Evolutionary conservation across 2,797 vertebrate genomes (phyloP).

Genomic region (Neopelma chrysocephalum): DNA sequence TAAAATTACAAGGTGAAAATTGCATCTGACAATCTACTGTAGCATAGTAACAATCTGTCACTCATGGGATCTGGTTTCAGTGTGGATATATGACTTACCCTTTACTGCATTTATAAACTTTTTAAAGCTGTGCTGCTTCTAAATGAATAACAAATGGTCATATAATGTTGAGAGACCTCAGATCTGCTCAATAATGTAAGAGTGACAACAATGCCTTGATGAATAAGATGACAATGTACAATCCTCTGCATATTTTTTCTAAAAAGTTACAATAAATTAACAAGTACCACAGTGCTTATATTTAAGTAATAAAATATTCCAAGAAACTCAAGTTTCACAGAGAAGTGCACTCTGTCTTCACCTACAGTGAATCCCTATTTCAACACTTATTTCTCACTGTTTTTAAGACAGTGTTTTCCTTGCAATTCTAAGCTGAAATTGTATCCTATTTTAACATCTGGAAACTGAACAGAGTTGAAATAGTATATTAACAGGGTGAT

Average conservation of each 20-base stretch:
- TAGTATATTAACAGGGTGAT: not conserved
- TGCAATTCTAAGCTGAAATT: not conserved
- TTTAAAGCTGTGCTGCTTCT: conserved; percentile 2
- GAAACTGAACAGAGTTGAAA: not conserved
- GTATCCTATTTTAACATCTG: not conserved
- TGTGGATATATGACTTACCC: not conserved
- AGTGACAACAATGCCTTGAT: not conserved
- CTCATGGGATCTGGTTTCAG: not conserved
- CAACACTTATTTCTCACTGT: not conserved
- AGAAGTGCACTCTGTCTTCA: not conserved
- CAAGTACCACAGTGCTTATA: not conserved
- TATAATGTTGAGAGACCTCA: not conserved
- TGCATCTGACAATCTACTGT: not conserved
- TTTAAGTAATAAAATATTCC: not conserved
- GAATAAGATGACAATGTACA: not conserved
- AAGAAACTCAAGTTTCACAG: not conserved
- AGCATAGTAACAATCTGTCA: not conserved
- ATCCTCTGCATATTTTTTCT: not conserved
- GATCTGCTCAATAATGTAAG: not conserved
- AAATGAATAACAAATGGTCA: conserved; percentile 27
- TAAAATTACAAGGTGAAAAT: not conserved
- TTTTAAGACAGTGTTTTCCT: not conserved
- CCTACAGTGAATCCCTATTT: not conserved
- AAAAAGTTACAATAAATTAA: not conserved
- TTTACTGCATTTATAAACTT: conserved; percentile 16